These are phyloP conservation scores for Petrocephalus microphthalmus DNA, from an alignment of 2,113 vertebrate genomes.

Conservation along the genomic window DNA sequence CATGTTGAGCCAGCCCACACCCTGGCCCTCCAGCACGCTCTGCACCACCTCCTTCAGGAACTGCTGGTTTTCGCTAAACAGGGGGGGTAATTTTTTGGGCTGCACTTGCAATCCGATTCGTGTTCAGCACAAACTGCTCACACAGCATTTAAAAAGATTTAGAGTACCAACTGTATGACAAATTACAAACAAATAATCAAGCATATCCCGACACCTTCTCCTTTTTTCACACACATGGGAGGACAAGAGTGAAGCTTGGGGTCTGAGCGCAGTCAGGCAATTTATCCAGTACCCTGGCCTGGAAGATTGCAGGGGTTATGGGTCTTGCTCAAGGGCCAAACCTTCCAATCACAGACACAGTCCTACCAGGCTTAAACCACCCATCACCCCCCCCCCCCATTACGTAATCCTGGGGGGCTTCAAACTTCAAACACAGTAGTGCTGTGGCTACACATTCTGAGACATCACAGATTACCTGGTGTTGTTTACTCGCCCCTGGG, in stretches of 20 bases:
- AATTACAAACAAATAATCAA: neutral
- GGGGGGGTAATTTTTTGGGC: neutral
- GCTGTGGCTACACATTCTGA: neutral
- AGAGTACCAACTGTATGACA: neutral
- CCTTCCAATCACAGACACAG: neutral
- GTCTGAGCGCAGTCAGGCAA: neutral
- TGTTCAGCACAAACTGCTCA: neutral
- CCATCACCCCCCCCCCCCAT: neutral
- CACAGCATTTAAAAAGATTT: neutral
- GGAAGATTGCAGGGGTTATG: neutral
- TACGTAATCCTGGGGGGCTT: neutral
- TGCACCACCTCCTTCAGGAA: conserved; percentile 96
- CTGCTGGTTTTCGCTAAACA: conserved; percentile 88
- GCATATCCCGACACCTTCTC: neutral
- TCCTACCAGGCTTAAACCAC: neutral
- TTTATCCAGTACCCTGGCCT: neutral
- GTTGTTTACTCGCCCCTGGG: conserved; percentile 88
- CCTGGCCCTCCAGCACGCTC: conserved; percentile 90
- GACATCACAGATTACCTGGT: conserved; percentile 67
- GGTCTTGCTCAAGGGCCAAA: neutral
- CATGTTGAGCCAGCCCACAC: conserved; percentile 97
- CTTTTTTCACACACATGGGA: neutral
- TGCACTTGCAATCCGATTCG: neutral
- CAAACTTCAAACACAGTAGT: neutral
- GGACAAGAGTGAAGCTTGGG: neutral